A percentile compares a stretch with the other conserved stretches of the same genome.
Conservation (phyloP, 2,797 vertebrate species). For the Thalassophryne amazonica region DNA sequence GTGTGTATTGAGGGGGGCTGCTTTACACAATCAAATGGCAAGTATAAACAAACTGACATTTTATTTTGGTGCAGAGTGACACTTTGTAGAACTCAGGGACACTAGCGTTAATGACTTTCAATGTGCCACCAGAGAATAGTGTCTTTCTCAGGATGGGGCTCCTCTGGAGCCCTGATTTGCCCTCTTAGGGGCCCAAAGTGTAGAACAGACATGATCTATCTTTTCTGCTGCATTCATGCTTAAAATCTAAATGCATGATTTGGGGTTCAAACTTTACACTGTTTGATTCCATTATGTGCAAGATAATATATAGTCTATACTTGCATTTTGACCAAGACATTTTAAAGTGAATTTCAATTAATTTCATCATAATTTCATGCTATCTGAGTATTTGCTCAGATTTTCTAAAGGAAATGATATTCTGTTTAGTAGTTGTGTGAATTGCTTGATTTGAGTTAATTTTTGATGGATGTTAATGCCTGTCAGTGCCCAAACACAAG, state of each 20-base stretch:
- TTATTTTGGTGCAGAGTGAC: constrained; percentile 80
- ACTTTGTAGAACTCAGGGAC: constrained; percentile 74
- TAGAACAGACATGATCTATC: neutral
- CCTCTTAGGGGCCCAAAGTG: constrained; percentile 1
- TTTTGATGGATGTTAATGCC: too few relatives aligned
- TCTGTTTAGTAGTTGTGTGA: too few relatives aligned
- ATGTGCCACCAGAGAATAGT: constrained; percentile 69
- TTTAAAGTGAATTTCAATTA: too few relatives aligned
- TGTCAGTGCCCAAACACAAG: too few relatives aligned
- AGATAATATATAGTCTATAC: too few relatives aligned
- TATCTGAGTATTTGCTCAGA: too few relatives aligned
- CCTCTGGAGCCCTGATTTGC: constrained; percentile 11
- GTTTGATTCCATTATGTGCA: too few relatives aligned
- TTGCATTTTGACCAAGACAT: too few relatives aligned
- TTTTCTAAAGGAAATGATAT: too few relatives aligned
- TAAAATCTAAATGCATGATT: neutral
- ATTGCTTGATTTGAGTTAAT: too few relatives aligned
- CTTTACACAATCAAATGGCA: constrained; percentile 81
- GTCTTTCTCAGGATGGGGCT: constrained; percentile 34
- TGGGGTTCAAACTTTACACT: neutral
- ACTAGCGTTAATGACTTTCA: constrained; percentile 78
- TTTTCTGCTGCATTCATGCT: neutral
- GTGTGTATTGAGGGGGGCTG: constrained; percentile 58
- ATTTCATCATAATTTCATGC: too few relatives aligned
- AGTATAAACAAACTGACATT: constrained; percentile 84